Percentiles rank a stretch among this genome's conserved stretches.
These are phyloP conservation scores for Hoplostethus atlanticus DNA, from an alignment of 2,797 vertebrate species.

Conservation along the genomic window DNA sequence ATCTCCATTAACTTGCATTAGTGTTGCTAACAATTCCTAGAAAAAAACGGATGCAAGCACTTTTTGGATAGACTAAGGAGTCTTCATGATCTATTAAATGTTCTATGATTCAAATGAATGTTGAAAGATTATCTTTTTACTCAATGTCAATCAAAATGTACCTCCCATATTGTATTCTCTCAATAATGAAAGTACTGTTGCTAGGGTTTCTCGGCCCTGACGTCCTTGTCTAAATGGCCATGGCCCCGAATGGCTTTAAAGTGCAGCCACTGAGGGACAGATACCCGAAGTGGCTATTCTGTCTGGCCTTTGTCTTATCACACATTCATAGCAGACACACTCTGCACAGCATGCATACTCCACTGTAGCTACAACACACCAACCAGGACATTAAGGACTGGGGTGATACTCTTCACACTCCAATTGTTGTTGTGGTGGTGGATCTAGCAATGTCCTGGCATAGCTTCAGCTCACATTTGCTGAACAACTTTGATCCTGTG, in stretches of 20 bases:
- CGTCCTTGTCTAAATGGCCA: slow-evolving; percentile 1
- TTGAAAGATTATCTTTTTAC: not conserved
- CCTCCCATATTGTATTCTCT: slow-evolving; percentile 1
- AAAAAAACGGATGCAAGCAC: no score
- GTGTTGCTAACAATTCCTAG: no score
- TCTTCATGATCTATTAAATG: no score
- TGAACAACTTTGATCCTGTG: slow-evolving; percentile 25
- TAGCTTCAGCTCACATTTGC: slow-evolving; percentile 31
- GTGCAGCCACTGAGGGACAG: slow-evolving; percentile 24
- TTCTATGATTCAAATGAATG: not conserved
- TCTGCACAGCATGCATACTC: slow-evolving; percentile 18
- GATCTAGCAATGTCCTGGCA: slow-evolving; percentile 27
- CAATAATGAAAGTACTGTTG: not conserved
- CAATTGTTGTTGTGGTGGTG: not conserved
- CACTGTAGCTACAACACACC: slow-evolving; percentile 22
- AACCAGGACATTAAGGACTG: not conserved
- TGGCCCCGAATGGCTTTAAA: not conserved
- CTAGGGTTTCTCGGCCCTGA: not conserved
- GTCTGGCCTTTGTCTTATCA: slow-evolving; percentile 52
- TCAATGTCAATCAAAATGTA: not conserved
- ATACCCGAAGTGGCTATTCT: slow-evolving; percentile 6
- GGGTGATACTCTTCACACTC: not conserved
- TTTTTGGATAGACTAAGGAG: no score
- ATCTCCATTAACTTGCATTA: no score
- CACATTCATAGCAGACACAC: slow-evolving; percentile 46